Evolutionary conservation across 2,113 vertebrate species (phyloP).

Genomic region (Sprattus sprattus): DNA sequence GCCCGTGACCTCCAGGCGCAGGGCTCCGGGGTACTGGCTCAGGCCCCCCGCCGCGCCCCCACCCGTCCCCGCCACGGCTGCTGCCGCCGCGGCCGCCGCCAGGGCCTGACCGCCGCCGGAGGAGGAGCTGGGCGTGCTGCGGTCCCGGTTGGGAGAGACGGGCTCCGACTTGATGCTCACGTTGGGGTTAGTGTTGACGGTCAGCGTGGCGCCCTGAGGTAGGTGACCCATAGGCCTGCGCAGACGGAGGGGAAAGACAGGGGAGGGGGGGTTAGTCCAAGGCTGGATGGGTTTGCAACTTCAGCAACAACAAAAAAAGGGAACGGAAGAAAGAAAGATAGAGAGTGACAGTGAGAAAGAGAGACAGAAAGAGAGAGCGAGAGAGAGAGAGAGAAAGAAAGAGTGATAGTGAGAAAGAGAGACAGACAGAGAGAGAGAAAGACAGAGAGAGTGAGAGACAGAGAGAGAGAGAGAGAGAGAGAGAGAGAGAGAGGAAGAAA

Average conservation of each 20-base stretch:
- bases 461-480: background rate
- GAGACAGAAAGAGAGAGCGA: background rate
- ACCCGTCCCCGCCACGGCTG: constrained; percentile 66
- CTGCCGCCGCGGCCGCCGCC: constrained; percentile 67
- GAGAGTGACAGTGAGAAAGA: no score
- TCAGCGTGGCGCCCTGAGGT: constrained; percentile 86
- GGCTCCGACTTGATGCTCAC: constrained; percentile 97
- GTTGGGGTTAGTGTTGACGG: constrained; percentile 87
- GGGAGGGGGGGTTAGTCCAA: background rate
- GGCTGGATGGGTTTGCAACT: background rate
- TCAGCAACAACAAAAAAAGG: background rate
- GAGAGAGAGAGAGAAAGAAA: background rate
- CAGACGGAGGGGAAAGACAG: background rate
- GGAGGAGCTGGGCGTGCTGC: constrained; percentile 81
- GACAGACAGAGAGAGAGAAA: background rate
- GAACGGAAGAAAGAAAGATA: background rate
- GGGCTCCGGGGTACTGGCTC: constrained; percentile 69
- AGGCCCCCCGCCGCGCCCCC: constrained; percentile 58
- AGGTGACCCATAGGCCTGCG: constrained; percentile 85
- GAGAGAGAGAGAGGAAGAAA: background rate
- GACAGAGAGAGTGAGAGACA: background rate
- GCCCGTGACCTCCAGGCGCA: constrained; percentile 80
- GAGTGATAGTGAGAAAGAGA: background rate
- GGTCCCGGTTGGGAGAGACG: constrained; percentile 87
- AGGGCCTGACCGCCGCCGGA: constrained; percentile 31